Conservation (phyloP, 2,888 invertebrate species). For the Syrphus vitripennis region DNA sequence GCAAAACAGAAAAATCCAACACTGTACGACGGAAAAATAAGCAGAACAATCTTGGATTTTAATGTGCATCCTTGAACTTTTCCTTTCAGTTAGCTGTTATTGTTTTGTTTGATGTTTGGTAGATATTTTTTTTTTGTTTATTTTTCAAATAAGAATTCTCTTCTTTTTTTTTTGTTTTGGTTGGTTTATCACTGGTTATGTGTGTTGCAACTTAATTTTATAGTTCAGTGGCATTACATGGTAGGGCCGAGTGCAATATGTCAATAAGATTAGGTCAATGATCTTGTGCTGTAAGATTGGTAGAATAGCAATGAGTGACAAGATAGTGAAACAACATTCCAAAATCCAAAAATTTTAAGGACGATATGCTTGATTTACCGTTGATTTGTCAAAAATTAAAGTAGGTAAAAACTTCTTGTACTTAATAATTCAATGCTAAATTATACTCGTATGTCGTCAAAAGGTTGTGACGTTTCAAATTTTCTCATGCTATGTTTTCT, state of each 20-base stretch:
- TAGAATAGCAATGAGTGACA: neutral
- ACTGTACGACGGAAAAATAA: neutral
- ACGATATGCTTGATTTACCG: too few relatives aligned
- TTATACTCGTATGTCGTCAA: too few relatives aligned
- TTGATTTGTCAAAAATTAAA: too few relatives aligned
- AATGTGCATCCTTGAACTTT: slow-evolving; percentile 69
- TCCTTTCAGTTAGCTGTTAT: slow-evolving; percentile 51
- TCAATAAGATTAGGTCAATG: slow-evolving; percentile 28
- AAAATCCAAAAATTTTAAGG: too few relatives aligned
- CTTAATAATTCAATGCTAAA: too few relatives aligned
- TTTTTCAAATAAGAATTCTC: neutral
- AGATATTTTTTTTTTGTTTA: neutral
- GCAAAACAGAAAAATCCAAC: neutral
- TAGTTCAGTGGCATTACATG: slow-evolving; percentile 50
- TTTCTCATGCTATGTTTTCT: too few relatives aligned
- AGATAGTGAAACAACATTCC: too few relatives aligned
- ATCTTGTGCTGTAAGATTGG: neutral
- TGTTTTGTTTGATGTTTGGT: neutral
- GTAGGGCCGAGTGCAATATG: slow-evolving; percentile 42
- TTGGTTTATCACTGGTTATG: slow-evolving; percentile 9
- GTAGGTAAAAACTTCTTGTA: too few relatives aligned
- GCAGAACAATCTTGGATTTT: slow-evolving; percentile 52
- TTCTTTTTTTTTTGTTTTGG: slow-evolving; percentile 10
- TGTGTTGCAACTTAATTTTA: slow-evolving; percentile 55
- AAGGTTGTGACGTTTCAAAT: too few relatives aligned